Evolutionary conservation across 2,797 vertebrate species (phyloP).

Genomic region (Botia kubotai): DNA sequence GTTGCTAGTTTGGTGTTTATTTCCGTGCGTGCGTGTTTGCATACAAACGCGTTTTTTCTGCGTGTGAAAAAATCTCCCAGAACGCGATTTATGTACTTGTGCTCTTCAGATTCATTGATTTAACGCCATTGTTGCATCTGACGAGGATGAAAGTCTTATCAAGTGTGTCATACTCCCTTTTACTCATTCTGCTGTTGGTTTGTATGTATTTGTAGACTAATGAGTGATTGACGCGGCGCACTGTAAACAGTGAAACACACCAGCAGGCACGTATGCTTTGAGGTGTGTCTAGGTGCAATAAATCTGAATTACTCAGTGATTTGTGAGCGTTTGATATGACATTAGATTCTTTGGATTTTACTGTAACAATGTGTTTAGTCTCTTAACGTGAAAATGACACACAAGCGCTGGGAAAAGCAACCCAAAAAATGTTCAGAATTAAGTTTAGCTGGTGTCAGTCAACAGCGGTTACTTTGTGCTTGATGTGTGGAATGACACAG

Average conservation of each 20-base stretch:
- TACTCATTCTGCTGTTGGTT: constrained; percentile 2
- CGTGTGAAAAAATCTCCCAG: not conserved
- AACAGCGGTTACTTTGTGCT: not conserved
- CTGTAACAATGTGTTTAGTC: not conserved
- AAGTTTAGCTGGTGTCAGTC: not conserved
- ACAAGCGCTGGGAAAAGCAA: not conserved
- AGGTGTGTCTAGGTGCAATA: constrained; percentile 50
- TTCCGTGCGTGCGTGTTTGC: constrained; percentile 20
- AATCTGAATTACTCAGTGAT: not conserved
- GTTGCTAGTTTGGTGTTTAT: constrained; percentile 22
- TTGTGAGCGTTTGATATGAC: not conserved
- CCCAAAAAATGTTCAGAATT: not conserved
- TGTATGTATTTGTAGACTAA: constrained; percentile 18
- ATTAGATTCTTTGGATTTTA: too few species aligned
- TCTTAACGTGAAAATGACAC: not conserved
- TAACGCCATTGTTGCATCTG: not conserved
- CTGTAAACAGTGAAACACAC: constrained; percentile 19
- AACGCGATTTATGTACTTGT: not conserved
- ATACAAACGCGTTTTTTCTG: not conserved
- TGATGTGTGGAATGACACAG: not conserved
- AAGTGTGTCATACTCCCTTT: not conserved
- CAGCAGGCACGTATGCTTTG: constrained; percentile 14
- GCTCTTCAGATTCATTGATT: not conserved
- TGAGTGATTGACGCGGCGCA: constrained; percentile 1
- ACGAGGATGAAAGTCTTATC: not conserved